Base-by-base conservation (phyloP, 1,140 invertebrate species). In the Andricus grossulariae region DNA sequence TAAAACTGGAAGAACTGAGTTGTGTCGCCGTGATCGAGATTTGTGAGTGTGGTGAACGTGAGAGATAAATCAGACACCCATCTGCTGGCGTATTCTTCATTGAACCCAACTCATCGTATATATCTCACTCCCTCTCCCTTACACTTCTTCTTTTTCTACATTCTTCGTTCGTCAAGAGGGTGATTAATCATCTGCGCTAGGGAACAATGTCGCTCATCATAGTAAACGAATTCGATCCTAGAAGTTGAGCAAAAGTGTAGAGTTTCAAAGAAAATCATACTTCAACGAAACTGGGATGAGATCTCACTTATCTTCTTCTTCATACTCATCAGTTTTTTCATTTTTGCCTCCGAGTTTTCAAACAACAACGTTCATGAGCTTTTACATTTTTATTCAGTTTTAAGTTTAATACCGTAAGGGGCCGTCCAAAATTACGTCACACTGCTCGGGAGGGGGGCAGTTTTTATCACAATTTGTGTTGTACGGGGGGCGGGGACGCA, bases 191-290 rank as follows among this genome's bases (percentile, higher is more conserved):
- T 66, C 39, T 66, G 60, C 39, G 32, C 60, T 39, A 8, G 60
- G 15, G 39, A 66, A 66, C 60, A 66, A 66, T 66, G 60, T 66
- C 60, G 25, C 60, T 66, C 60, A 39, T 66, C 60, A 66, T 39
- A 32, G 32, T 66, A 66, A 66, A 66, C 60, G 60, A 66, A 66
- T 66, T 66, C 60, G 32, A 39, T 66, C 13, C 15, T 32, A n/a
- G 32, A 66, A 66, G 60, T 66, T 66, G 39, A 66, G 32, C 21
- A 16, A 32, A 60, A 66, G 4, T 66, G 10, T 66, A 16, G 39
- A 45, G 39, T 66, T 39, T 13, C 32, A 8, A 39, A 32, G 39
- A 66, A 66, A 32, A 66, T 0, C 5, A 13, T 39, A 60, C 57
- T 60, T 60, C 5, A 45, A 11, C 1, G 10, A 66, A 66, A 39